phyloP scores from a whole-genome alignment of 2,113 vertebrate species.

The Aldabrachelys gigantea region DNA sequence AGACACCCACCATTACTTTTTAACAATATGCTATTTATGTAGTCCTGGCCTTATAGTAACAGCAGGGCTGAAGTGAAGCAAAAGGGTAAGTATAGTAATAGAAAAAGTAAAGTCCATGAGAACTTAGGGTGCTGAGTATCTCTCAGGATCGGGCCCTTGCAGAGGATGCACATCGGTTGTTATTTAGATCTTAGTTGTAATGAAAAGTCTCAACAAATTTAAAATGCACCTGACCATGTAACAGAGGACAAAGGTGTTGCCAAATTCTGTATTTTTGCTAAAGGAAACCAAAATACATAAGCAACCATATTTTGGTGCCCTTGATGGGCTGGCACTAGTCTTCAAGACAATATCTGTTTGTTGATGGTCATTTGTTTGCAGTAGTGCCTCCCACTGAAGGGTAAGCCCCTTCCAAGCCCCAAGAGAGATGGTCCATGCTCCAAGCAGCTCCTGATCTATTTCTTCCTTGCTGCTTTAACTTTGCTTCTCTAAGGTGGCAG shows the following conservation, averaged over 20 bases:
- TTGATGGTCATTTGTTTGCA: background rate
- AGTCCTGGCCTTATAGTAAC: background rate
- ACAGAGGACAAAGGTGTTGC: background rate
- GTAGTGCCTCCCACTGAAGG: background rate
- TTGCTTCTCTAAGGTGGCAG: background rate
- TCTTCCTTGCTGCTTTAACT: background rate
- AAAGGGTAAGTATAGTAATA: background rate
- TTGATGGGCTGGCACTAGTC: background rate
- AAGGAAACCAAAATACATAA: background rate
- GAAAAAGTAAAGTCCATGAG: background rate
- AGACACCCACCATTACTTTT: background rate
- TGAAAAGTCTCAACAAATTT: background rate
- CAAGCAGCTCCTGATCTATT: constrained; percentile 26
- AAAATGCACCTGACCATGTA: background rate
- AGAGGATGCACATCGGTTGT: background rate
- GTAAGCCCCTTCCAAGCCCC: constrained; percentile 11
- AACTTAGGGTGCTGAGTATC: background rate
- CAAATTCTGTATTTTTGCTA: background rate
- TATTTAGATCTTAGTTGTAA: background rate
- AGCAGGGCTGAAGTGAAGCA: background rate
- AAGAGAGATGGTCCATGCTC: background rate
- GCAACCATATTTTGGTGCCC: background rate
- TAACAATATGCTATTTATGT: background rate
- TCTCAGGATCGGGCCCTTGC: background rate
- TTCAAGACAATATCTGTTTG: background rate